Evolutionary conservation across 2,797 vertebrate genomes (phyloP), one percentile per base, ranked within the genome.

Genomic region (Margarornis squamiger): DNA sequence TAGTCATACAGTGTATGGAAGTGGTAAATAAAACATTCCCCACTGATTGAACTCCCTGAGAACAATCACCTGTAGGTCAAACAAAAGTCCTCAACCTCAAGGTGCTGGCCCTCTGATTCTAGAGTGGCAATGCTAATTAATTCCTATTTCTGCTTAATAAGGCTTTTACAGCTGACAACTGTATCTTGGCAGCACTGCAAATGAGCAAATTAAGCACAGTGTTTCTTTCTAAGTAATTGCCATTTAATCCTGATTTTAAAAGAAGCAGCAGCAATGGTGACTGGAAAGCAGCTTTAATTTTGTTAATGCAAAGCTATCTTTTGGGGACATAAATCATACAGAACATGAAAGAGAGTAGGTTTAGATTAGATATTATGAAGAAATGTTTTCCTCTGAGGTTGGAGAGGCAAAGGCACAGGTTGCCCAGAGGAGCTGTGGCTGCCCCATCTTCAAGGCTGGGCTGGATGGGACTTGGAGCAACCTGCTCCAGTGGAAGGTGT

Each of bases 161-260:
- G 54, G 62, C 62, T 95, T 94, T 93, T 88, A 41, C 58, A 81
- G 46, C 54, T 86, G 75, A 83, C 90, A 86, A 77, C 57, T 85
- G 18, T 65, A 21, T 74, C 71, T 93, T 90, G 88, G 63, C 82
- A 78, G 82, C 76, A 61, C 52, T 77, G 85, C 94, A 92, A 92
- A 92, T 86, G 86, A 91, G 70, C 54, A 83, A 95, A 96, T 92
- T 93, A 93, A 86, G 62, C 51, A 55, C 22, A 73, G 58, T 84
- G 48, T 30, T 92, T 67, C 71, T 77, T 89, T 93, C 62, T 61
- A 86, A 83, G 72, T 78, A 80, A 92, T 75, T 91, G 54, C 46
- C 41, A 51, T 84, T 95, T 89, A 95, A 83, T 82, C 46, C 34
- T 72, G 54, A 46, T 34, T 74, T 80, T 38, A 13, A 38, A 80